Conservation (phyloP, 2,797 vertebrate genomes). For the Artibeus lituratus region DNA sequence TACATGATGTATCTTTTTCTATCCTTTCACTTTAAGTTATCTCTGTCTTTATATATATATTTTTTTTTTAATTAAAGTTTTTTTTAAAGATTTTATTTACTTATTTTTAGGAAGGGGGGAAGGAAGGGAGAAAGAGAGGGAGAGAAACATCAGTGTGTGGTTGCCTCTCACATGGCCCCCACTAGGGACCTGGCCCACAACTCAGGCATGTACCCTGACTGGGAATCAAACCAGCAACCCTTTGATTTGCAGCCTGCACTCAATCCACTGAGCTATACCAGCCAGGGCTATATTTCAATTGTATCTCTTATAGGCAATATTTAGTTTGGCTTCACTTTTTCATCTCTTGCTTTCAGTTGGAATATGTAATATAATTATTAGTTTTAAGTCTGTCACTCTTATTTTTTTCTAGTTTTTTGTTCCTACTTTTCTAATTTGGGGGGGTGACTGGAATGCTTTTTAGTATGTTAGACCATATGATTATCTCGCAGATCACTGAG, state of each 20-base stretch:
- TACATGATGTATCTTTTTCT: not conserved
- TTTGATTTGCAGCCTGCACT: too few species aligned
- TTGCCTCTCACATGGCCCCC: too few species aligned
- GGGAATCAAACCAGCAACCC: too few species aligned
- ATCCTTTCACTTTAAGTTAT: not conserved
- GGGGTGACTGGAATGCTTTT: not conserved
- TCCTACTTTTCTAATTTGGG: slow-evolving; percentile 7
- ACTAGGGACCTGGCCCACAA: too few species aligned
- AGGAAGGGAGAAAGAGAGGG: too few species aligned
- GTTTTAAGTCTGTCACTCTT: not conserved
- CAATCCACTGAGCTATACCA: too few species aligned
- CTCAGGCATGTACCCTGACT: too few species aligned
- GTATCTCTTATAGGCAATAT: not conserved
- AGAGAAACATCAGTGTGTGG: too few species aligned
- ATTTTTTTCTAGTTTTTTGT: not conserved
- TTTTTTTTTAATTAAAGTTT: too few species aligned
- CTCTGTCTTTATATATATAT: not conserved
- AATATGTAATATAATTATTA: not conserved
- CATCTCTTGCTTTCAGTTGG: not conserved
- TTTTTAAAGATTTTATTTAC: too few species aligned
- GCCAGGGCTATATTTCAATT: not conserved
- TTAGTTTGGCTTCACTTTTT: not conserved
- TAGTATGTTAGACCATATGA: not conserved
- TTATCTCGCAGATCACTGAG: not conserved
- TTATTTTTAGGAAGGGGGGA: too few species aligned